Conservation (phyloP, 2,888 invertebrate species). For the Diarsia dahlii region DNA sequence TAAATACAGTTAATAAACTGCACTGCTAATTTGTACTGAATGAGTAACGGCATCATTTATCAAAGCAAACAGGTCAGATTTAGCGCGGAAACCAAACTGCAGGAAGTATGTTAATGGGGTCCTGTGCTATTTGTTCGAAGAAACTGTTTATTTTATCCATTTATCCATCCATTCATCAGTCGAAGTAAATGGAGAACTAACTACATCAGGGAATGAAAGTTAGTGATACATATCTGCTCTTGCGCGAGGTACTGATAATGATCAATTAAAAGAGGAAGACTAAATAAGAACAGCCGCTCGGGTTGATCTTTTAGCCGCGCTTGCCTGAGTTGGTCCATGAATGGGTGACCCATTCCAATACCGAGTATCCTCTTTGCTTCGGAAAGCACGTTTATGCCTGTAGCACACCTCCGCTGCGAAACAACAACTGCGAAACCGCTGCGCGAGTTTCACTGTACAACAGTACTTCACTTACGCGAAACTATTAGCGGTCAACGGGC, state of each 20-base stretch:
- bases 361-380: too few relatives aligned
- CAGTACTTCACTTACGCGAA: too few relatives aligned
- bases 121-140: constrained; percentile 42
- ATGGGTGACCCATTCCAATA: too few relatives aligned
- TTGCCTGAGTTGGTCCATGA: too few relatives aligned
- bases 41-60: constrained; percentile 34
- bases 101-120: constrained; percentile 43
- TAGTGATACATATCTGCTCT: neutral
- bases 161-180: neutral
- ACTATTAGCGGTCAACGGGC: too few relatives aligned
- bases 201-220: neutral
- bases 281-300: too few relatives aligned
- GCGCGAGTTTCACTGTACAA: too few relatives aligned
- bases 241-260: neutral
- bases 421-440: too few relatives aligned
- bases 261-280: neutral
- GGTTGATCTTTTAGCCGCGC: too few relatives aligned
- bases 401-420: too few relatives aligned
- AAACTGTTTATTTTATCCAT: constrained; percentile 37
- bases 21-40: constrained; percentile 19
- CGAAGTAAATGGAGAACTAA: neutral
- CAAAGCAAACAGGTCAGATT: constrained; percentile 41
- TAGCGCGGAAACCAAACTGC: constrained; percentile 13
- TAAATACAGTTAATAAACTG: constrained; percentile 14
- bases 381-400: too few relatives aligned